Base-by-base conservation (phyloP, 2,113 vertebrate species). In the Ginglymostoma cirratum region DNA sequence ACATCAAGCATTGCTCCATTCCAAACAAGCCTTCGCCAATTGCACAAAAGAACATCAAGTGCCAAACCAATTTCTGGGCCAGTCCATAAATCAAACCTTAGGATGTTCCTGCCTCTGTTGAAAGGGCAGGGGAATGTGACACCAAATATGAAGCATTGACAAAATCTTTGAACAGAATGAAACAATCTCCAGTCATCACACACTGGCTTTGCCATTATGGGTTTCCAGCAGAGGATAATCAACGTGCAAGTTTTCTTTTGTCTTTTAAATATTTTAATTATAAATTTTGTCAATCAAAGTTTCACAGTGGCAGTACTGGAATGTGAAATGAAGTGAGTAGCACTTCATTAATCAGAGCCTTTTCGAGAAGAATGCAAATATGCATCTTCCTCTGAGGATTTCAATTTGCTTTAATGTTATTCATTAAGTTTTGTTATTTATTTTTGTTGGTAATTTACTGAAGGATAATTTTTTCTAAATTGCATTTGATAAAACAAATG, bases 381-480 rank as follows among this genome's bases (percentile, higher is more conserved):
- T 23, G 5, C 5, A 93, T 93, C 89, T 66, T n/a, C 21, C 61
- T 38, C 89, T 6, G 61, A 93, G 61, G 30, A 66, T 93, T 93
- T 93, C 89, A 93, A 66, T 93, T 93, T 19, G n/a, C 89, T 93
- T 66, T 93, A 93, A 93, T 93, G 89, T 65, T 66, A 93, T 93
- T 93, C 89, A 93, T 93, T 93, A 92, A 61, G 61, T 67, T 93
- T 93, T 67, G 89, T 93, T 93, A 93, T 93, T 93, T 65, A 93
- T 66, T 67, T 93, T 66, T 93, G 17, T 66, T 93, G 61, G 87
- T 38, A 93, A 93, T 93, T 61, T 93, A 93, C 61, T 93, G 61
- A 65, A 93, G 55, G 34, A 67, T 66, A 83, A 42, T 67, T 66
- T 38, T 92, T 92, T 93, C 5, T 34, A 38, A 93, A 93, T 67